Conservation (phyloP, 1,140 invertebrate species). For the Brachionus koreanus region DNA sequence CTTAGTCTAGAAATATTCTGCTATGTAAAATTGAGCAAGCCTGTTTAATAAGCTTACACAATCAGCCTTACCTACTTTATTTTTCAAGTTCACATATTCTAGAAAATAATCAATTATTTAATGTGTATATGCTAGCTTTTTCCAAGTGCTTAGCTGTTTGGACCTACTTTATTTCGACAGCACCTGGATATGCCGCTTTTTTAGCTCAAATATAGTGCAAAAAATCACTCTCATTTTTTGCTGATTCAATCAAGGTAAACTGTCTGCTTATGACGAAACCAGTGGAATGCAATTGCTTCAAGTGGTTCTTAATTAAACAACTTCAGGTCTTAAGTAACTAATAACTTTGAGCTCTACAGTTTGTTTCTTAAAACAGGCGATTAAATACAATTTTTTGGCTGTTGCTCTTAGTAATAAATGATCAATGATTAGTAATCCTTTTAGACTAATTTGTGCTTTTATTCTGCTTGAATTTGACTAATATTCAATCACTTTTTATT, state of each 20-base stretch:
- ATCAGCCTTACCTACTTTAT: not conserved
- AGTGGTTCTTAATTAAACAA: not conserved
- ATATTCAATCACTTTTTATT: too few species aligned
- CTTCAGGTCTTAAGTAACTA: not conserved
- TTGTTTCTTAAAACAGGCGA: too few species aligned
- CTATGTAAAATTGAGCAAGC: not conserved
- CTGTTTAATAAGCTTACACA: not conserved
- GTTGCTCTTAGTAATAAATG: too few species aligned
- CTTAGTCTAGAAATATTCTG: not conserved
- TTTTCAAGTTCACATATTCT: not conserved
- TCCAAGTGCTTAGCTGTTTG: not conserved
- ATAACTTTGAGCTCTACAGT: not conserved
- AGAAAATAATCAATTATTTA: not conserved
- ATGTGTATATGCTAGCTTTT: not conserved
- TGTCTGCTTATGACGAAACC: not conserved
- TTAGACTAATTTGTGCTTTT: too few species aligned
- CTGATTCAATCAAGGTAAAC: not conserved
- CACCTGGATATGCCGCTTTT: not conserved
- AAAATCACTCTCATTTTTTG: not conserved
- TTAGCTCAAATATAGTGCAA: not conserved
- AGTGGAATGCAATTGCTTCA: not conserved
- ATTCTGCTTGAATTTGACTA: too few species aligned
- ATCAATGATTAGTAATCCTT: too few species aligned
- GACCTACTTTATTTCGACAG: not conserved
- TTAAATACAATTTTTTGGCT: too few species aligned